Evolutionary conservation across 1,140 invertebrate genomes (phyloP).

Genomic region (Listronotus bonariensis): DNA sequence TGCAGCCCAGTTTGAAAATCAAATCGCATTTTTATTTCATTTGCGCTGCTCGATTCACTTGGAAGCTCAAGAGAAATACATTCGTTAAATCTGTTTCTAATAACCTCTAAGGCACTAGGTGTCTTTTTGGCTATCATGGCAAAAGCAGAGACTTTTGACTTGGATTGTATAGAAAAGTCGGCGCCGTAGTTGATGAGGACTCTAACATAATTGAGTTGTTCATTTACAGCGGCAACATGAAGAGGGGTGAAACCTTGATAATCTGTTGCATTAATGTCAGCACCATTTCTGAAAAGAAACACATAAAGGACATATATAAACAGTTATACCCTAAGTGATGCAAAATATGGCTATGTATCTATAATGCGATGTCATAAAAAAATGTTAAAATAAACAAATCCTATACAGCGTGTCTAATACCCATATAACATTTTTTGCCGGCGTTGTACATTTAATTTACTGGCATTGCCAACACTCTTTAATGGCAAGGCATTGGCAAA

Average conservation of each 20-base stretch:
- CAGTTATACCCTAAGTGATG: too few relatives aligned
- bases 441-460: too few relatives aligned
- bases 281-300: constrained; percentile 59
- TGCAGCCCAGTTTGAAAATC: constrained; percentile 78
- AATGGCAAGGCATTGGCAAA: too few relatives aligned
- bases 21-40: constrained; percentile 76
- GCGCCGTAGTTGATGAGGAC: constrained; percentile 80
- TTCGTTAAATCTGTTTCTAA: constrained; percentile 74
- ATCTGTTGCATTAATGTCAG: constrained; percentile 82
- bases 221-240: constrained; percentile 83
- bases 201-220: constrained; percentile 77
- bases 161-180: constrained; percentile 79
- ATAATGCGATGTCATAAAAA: too few relatives aligned
- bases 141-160: constrained; percentile 78
- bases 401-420: too few relatives aligned
- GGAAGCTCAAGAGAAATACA: constrained; percentile 76
- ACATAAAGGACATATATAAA: too few relatives aligned
- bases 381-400: too few relatives aligned
- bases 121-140: constrained; percentile 81
- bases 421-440: too few relatives aligned
- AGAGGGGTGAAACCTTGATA: constrained; percentile 87
- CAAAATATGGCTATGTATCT: too few relatives aligned
- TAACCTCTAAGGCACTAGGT: constrained; percentile 74
- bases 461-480: too few relatives aligned
- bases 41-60: constrained; percentile 65